Evolutionary conservation across 2,113 vertebrate species (phyloP), one percentile per base, ranked within the genome.

Genomic region (Barbus barbus): DNA sequence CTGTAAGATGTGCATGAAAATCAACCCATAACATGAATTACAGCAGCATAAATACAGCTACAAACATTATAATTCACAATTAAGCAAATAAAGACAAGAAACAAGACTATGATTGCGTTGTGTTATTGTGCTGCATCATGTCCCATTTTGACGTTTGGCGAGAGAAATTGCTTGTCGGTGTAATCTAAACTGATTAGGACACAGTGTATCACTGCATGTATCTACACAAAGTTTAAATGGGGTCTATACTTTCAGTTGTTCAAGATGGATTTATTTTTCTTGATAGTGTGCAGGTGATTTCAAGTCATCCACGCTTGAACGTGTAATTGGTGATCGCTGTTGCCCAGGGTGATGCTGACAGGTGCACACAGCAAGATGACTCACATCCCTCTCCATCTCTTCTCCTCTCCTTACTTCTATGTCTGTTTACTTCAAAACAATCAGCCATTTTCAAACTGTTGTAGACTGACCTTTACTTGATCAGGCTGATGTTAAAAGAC

Each of bases 391-490:
- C 9, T 41, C 38, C 36, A 7, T 8, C 24, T 33, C 9, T 4
- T 9, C 48, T 22, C 18, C 20, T 77, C 31, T 33, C 46, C 28
- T 24, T 18, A 33, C 28, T 28, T 48, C 26, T 33, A 26, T 76
- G 4, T 41, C 67, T 22, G 11, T 36, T 71, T 22, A n/a, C 67
- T 41, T 71, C 33, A n/a, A 78, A 61, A 61, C n/a, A 8, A 44
- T 79, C 22, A 60, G 28, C 31, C 1, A 60, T 18, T 61, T 41
- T 51, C 44, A 11, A 11, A 51, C 31, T 26, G 31, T 56, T 61
- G 20, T 36, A 13, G 77, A 79, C 24, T 79, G 56, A 79, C 33
- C 14, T 79, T 79, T 61, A 33, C n/a, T 44, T 63, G 4, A 77
- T 33, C 20, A 61, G 22, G 38, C n/a, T 41, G 4, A 41, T 31